A percentile compares a stretch with the other conserved stretches of the same genome.
Evolutionary conservation across 2,888 invertebrate species (phyloP).

Genomic region (Ormyrus nitidulus): DNA sequence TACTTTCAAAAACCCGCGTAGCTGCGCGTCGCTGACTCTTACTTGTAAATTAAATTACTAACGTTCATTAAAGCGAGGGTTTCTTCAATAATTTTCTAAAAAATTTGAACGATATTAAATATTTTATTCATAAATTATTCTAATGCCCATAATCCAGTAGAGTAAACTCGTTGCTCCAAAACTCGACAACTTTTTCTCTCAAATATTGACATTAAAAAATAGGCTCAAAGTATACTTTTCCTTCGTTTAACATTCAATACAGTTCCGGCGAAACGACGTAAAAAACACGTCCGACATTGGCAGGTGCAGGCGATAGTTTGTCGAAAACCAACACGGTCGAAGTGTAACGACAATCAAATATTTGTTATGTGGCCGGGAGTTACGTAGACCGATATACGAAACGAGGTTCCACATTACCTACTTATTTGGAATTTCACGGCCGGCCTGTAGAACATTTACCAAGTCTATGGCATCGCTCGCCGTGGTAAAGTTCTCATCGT

Average conservation of each 20-base stretch:
- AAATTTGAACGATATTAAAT: too few species aligned
- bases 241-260: not conserved
- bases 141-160: too few species aligned
- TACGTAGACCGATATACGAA: not conserved
- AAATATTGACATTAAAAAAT: too few species aligned
- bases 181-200: too few species aligned
- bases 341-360: conserved; percentile 14
- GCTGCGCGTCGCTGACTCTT: not conserved
- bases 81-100: too few species aligned
- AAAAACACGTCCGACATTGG: not conserved
- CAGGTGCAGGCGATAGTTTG: not conserved
- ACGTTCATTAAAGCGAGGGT: too few species aligned
- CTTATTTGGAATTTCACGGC: conserved; percentile 53
- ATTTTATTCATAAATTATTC: too few species aligned
- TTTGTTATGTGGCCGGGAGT: conserved; percentile 23
- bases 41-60: too few species aligned
- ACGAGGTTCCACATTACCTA: conserved; percentile 50
- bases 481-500: conserved; percentile 44
- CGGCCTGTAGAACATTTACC: conserved; percentile 33
- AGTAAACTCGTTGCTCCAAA: too few species aligned
- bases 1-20: not conserved
- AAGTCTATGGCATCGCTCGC: not conserved
- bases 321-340: not conserved
- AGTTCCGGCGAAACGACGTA: not conserved
- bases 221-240: not conserved